These are phyloP conservation scores for Dyspetes luteomarginatus DNA, from an alignment of 2,888 invertebrate genomes.

Conservation along the genomic window DNA sequence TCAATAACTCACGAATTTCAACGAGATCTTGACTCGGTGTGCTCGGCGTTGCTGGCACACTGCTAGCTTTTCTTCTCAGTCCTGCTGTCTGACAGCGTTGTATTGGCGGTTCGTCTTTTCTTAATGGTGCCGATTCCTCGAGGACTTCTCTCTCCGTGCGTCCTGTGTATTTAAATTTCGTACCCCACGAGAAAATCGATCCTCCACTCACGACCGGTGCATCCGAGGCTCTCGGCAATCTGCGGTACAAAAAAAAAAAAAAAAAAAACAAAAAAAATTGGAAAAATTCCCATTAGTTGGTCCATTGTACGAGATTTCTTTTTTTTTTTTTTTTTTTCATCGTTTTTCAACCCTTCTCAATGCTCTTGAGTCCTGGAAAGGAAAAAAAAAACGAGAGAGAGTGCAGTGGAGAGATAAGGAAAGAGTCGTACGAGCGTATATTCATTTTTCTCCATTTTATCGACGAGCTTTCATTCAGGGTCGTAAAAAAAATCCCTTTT, in stretches of 20 bases:
- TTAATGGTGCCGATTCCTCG: constrained; percentile 88
- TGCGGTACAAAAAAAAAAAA: constrained; percentile 80
- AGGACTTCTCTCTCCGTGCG: constrained; percentile 96
- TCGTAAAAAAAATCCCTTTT: neutral
- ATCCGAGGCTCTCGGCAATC: constrained; percentile 93
- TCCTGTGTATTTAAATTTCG: constrained; percentile 96
- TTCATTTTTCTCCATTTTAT: neutral
- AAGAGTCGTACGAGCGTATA: too few species aligned
- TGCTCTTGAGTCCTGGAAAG: neutral
- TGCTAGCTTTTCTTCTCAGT: constrained; percentile 90
- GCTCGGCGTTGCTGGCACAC: constrained; percentile 94
- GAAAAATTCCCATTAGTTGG: constrained; percentile 8
- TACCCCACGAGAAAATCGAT: constrained; percentile 96
- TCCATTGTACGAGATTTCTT: neutral
- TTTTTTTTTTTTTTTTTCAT: neutral
- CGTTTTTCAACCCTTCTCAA: neutral
- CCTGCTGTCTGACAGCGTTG: constrained; percentile 87
- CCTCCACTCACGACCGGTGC: constrained; percentile 95
- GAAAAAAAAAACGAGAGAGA: neutral
- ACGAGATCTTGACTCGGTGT: constrained; percentile 89
- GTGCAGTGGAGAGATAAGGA: neutral
- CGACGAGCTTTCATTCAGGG: neutral
- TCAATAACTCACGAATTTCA: constrained; percentile 84
- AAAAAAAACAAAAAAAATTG: too few species aligned
- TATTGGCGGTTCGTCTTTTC: constrained; percentile 85